These are phyloP conservation scores for Diarsia rubi DNA, from an alignment of 2,888 invertebrate genomes.

Conservation along the genomic window DNA sequence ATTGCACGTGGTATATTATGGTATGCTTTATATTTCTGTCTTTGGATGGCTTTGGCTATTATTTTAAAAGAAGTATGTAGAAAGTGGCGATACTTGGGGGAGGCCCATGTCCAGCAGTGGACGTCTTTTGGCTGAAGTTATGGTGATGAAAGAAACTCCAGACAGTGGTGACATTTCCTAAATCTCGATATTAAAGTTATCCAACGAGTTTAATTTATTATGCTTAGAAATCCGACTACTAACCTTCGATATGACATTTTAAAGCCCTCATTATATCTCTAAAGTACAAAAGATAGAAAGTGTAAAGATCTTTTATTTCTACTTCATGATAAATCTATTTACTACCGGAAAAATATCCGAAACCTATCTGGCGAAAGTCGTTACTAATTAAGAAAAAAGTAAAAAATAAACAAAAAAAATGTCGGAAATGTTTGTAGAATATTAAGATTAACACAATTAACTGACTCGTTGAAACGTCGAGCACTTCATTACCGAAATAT, in stretches of 20 bases:
- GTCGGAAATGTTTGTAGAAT: constrained; percentile 20
- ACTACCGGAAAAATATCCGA: background rate
- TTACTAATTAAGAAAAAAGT: constrained; percentile 17
- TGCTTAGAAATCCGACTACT: background rate
- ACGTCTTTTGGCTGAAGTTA: no score
- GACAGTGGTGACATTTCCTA: background rate
- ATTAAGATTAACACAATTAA: constrained; percentile 50
- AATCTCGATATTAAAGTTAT: background rate
- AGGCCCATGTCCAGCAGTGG: no score
- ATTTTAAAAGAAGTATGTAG: background rate
- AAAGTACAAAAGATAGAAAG: background rate
- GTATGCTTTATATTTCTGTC: background rate
- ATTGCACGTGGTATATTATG: background rate
- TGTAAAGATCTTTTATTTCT: background rate
- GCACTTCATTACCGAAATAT: constrained; percentile 44
- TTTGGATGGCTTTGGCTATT: background rate
- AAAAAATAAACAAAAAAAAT: constrained; percentile 18
- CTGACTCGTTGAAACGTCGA: constrained; percentile 28
- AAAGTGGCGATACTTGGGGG: no score
- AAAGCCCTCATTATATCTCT: background rate
- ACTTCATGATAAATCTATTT: background rate
- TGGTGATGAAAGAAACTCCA: background rate
- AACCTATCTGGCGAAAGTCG: background rate
- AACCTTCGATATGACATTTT: no score
- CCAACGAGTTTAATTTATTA: background rate